Evolutionary conservation across 1,140 invertebrate genomes (phyloP), one percentile per base, ranked within the genome.

Genomic region (Apolygus lucorum): DNA sequence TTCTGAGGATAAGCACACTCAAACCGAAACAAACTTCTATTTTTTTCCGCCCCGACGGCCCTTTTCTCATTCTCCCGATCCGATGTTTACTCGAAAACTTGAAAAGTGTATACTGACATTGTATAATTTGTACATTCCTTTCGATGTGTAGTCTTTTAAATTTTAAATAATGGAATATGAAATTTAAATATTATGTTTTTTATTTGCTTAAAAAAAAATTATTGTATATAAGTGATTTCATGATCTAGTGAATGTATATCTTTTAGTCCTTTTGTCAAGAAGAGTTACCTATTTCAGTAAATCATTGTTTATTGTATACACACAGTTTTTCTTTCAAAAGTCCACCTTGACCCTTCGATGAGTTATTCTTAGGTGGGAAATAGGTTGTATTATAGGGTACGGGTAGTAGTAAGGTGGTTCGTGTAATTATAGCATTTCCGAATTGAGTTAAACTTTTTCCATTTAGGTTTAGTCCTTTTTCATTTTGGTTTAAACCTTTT

Each of bases 241-340:
- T 66, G 63, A 66, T 28, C 63, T 70, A 70, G 63, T 65, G 34
- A 70, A 70, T 70, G 69, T 70, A 70, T 65, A 26, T 65, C 17
- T 28, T 70, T 63, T 70, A 70, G 69, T 70, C 69, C 54, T 70
- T 69, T 67, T 70, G 69, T 70, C 69, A 70, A 70, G 42, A 70
- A 70, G 68, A 69, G 69, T 70, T 70, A 70, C 69, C 69, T 70
- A 70, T 70, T 69, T 65, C 69, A 70, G 69, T 70, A 70, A 69
- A 69, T 67, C 28, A 67, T 67, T 67, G 65, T 67, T 67, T 62
- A 62, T 62, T 63, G 62, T 63, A 22, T 63, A 49, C 34, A 49
- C 17, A 49, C 34, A 17, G 34, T 17, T 49, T 49, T 17, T 11
- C 34, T 11, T 49, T 49, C 34, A 8, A 49, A 49, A 49, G 34